These are phyloP conservation scores for Oreochromis spilurus DNA, from an alignment of 2,113 vertebrate species.

Conservation along the genomic window DNA sequence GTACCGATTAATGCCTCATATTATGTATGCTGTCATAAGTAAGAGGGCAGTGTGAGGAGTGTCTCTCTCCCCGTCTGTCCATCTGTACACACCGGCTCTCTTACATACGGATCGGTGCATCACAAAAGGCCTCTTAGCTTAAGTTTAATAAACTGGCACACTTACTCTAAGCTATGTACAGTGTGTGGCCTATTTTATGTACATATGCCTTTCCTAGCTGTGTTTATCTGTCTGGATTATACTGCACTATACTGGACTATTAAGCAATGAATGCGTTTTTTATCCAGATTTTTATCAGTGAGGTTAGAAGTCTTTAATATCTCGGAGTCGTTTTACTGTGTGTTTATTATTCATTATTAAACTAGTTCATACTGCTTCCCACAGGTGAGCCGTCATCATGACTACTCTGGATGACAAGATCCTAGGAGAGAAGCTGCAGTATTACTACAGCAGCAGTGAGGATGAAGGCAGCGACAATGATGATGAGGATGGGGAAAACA, in stretches of 20 bases:
- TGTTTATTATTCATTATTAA: not conserved
- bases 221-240: not conserved
- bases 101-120: not conserved
- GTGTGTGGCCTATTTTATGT: constrained; percentile 25
- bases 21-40: not conserved
- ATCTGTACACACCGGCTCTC: not conserved
- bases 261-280: not conserved
- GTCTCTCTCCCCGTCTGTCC: not conserved
- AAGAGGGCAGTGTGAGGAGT: not conserved
- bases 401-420: constrained; percentile 91
- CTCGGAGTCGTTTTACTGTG: not conserved
- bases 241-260: not conserved
- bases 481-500: constrained; percentile 73
- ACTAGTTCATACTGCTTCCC: not conserved
- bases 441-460: constrained; percentile 97
- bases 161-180: not conserved
- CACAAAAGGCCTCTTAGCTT: not conserved
- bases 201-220: not conserved
- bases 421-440: constrained; percentile 95
- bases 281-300: not conserved
- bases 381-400: constrained; percentile 70
- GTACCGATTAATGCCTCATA: not conserved
- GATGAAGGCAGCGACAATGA: constrained; percentile 92
- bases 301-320: not conserved
- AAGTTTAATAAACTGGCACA: not conserved